These are phyloP conservation scores for Poecilobothrus nobilitatus DNA, from an alignment of 2,888 invertebrate genomes.

Conservation along the genomic window DNA sequence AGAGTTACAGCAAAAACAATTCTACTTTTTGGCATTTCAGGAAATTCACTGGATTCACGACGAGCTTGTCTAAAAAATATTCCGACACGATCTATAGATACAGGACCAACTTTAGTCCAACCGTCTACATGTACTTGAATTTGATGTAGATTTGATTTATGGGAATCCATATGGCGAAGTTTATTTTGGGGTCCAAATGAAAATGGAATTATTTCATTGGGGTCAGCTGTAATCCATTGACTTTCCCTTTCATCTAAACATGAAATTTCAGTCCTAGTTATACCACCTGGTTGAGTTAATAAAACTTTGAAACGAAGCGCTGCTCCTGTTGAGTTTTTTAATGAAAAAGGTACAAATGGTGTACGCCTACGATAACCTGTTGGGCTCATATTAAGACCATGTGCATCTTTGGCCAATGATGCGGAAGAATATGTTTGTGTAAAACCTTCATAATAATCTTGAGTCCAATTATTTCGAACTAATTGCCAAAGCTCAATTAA, in stretches of 20 bases:
- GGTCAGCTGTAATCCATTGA: slow-evolving; percentile 64
- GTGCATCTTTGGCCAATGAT: not conserved
- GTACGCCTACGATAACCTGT: slow-evolving; percentile 60
- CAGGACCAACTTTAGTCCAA: slow-evolving; percentile 78
- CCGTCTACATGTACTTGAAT: slow-evolving; percentile 82
- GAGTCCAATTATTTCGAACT: slow-evolving; percentile 80
- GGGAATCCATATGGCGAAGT: slow-evolving; percentile 62
- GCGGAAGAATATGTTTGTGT: slow-evolving; percentile 16
- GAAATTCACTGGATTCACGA: slow-evolving; percentile 32
- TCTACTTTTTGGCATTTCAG: slow-evolving; percentile 51
- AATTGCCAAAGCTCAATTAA: slow-evolving; percentile 72
- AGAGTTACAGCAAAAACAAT: slow-evolving; percentile 85
- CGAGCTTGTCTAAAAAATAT: slow-evolving; percentile 68
- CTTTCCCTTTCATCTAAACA: slow-evolving; percentile 33
- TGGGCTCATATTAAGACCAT: slow-evolving; percentile 17
- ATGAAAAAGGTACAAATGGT: slow-evolving; percentile 90
- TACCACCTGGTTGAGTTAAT: slow-evolving; percentile 59
- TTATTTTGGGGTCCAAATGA: slow-evolving; percentile 73
- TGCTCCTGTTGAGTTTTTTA: slow-evolving; percentile 87
- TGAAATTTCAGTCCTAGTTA: slow-evolving; percentile 37
- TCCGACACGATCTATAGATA: slow-evolving; percentile 93
- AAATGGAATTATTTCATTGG: slow-evolving; percentile 74
- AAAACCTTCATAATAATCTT: slow-evolving; percentile 55
- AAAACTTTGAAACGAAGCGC: slow-evolving; percentile 78
- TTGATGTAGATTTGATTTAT: slow-evolving; percentile 74